Base-by-base conservation (phyloP, 2,888 invertebrate genomes). In the Empis stercorea region DNA sequence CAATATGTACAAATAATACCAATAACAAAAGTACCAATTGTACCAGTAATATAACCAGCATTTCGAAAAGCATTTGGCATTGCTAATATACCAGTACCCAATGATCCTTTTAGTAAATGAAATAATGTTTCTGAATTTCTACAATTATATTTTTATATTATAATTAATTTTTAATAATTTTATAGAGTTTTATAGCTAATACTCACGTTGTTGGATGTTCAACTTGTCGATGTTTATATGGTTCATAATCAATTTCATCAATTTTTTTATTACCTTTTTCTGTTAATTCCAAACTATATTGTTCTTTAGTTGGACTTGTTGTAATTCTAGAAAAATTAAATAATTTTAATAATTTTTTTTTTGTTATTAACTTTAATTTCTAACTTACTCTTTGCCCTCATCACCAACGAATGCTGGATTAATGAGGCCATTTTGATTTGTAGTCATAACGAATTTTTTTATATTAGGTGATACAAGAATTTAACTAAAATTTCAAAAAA, bases 81-180 rank as follows among this genome's bases (percentile, higher is more conserved):
- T 15, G 95, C 94, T 47, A 96, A 72, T 52, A 96, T 85, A 3
- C 96, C 96, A 0, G 93, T 93, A 4, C 96, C 96, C 53, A 95
- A 75, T 62, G 91, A 89, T 30, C 91, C 94, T 66, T 95, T 95
- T 46, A 95, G 73, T 59, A 95, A 71, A 66, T 95, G 92, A 62
- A 89, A 84, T 61, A 94, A 75, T 0, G 92, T 89, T 59, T 92
- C 88, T 53, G 76, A 63, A 65, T 91, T 89, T 50, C 92, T 92
- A 70, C 14, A 70, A 9, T 32, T 13, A 17, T 17, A n/a, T 36
- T 17, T 6, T 27, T 20, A 27, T 27, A 6, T 27, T 27, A 27
- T 20, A 20, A 20, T 20, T 20, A 20, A 30, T 13, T 23, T 17
- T 30, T 10, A 14, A 30, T n/a, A 16, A 9, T 14, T 20, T 11